Percentiles rank a stretch among this genome's conserved stretches.
These are phyloP conservation scores for Mycetomoellerius zeteki DNA, from an alignment of 1,140 invertebrate genomes.

Conservation along the genomic window DNA sequence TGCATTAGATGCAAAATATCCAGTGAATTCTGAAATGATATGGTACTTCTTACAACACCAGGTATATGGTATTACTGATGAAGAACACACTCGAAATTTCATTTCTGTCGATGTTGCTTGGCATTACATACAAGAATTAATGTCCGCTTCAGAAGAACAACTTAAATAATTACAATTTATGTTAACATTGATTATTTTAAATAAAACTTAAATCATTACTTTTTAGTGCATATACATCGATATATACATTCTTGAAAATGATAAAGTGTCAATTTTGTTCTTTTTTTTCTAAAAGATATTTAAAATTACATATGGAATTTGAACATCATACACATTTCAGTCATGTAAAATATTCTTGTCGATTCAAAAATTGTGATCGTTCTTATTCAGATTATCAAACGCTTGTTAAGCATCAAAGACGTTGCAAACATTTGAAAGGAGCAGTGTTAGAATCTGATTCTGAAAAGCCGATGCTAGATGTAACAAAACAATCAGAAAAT, in stretches of 20 bases:
- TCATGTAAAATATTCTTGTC: not conserved
- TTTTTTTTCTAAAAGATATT: not conserved
- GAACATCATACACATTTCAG: not conserved
- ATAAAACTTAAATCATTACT: no score
- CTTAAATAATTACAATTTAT: not conserved
- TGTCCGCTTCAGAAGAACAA: not conserved
- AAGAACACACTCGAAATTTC: not conserved
- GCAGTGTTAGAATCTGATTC: not conserved
- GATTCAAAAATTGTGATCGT: not conserved
- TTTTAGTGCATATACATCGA: not conserved
- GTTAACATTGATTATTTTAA: not conserved
- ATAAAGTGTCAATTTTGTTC: conserved; percentile 1
- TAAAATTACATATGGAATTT: conserved; percentile 3
- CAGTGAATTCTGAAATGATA: not conserved
- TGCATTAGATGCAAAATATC: conserved; percentile 14
- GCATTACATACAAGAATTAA: not conserved
- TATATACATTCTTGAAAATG: not conserved
- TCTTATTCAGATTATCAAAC: not conserved
- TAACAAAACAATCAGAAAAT: not conserved
- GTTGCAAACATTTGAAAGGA: conserved; percentile 3
- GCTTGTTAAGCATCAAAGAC: not conserved
- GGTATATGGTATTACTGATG: not conserved
- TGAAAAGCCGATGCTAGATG: no score
- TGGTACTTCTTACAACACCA: not conserved
- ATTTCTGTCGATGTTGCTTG: not conserved